Evolutionary conservation across 2,113 vertebrate species (phyloP), one percentile per base, ranked within the genome.

Genomic region (Cathartes aura): DNA sequence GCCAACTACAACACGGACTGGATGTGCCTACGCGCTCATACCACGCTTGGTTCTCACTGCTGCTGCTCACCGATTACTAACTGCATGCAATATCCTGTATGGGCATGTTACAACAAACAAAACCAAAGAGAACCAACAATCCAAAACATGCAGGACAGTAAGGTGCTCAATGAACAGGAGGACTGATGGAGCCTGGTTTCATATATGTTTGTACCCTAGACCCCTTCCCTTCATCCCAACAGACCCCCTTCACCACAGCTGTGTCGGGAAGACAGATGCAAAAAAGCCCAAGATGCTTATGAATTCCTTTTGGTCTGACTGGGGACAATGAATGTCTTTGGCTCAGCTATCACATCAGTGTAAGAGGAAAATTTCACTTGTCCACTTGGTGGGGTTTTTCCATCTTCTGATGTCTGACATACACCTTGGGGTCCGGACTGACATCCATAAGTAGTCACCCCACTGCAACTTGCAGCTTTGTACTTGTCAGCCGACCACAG

Each of bases 71-170:
- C 24, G 30, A 10, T 11, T 17, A 9, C 53, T 17, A 16, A 4
- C 32, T 24, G 50, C 78, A 59, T 2, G 38, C 47, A 55, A 38
- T n/a, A 43, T 48, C n/a, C 60, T 1, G 0, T 8, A 14, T 1
- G 12, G 66, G 38, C 59, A 73, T 1, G 0, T 9, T 6, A 9
- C 4, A 60, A n/a, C 26, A 56, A 82, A 43, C 23, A 58, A 59
- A 75, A 6, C 29, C 40, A 76, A 38, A 11, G 62, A 50, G 22
- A 89, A 12, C 12, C 52, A 82, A 20, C 40, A 72, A 24, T 2
- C 30, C 45, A 30, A 43, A 42, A 7, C 63, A 91, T 0, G 0
- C n/a, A 64, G 36, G 34, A 47, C 67, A 42, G 27, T 1, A 11
- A 76, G 29, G 27, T n/a, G n/a, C 40, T 64, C 75, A 36, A 5